Base-by-base conservation (phyloP, 2,888 invertebrate genomes). In the Trisateles emortualis region DNA sequence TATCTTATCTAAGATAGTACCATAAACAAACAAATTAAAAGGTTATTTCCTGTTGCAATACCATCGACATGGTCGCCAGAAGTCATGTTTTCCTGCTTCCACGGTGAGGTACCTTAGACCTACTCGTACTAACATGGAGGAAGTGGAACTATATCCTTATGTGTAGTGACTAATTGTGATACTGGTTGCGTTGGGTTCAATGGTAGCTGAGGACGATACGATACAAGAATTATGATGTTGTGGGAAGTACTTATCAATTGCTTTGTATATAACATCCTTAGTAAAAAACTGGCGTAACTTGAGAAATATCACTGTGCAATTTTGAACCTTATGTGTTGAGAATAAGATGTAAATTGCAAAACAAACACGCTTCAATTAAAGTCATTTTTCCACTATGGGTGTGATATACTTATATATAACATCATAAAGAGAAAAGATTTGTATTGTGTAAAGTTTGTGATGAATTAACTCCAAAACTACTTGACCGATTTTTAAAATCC, bases 101-200 rank as follows among this genome's bases (percentile, higher is more conserved):
- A 59, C 38, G 32, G 16, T 22, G 17, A 14, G 22, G 16, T 13
- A 16, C 29, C 24, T 41, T 1, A 9, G 35, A 30, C 26, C 6
- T 6, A 8, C n/a, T n/a, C 3, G 14, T 35, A 19, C 11, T 22
- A n/a, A n/a, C 49, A 32, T 45, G 51, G 60, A 72, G 79, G 80
- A 79, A 78, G 68, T 51, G 33, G 17, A 47, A 36, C 62, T 56
- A n/a, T 72, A 60, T 72, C 75, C 74, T 76, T 67, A 78, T 74
- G 64, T 62, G 66, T 49, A 14, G 16, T 11, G 41, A 48, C 55
- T 78, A 78, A 82, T 81, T 81, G 76, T 61, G 55, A 76, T 51
- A 53, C 77, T 45, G 50, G 47, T 47, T 52, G 62, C 74, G 76
- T 77, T 44, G 59, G 59, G 64, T 67, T 73, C 74, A 76, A 71